Conservation (phyloP, 1,140 invertebrate genomes). For the Campoletis sonorensis region DNA sequence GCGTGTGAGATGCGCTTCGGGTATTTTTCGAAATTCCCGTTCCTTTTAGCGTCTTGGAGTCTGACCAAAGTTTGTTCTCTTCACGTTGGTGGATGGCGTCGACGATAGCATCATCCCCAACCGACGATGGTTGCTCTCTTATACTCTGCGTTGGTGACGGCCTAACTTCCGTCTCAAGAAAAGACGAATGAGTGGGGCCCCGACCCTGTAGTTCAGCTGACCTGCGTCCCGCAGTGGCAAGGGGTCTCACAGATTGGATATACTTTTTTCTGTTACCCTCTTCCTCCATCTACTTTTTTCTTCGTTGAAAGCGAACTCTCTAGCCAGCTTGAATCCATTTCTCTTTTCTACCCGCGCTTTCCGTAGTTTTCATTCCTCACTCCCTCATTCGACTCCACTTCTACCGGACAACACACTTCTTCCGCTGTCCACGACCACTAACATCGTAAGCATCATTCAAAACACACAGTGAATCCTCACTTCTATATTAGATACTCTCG, state of each 20-base stretch:
- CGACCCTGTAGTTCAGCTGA: neutral
- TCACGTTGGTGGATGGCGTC: conserved; percentile 34
- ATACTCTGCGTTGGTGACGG: conserved; percentile 40
- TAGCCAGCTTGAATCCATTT: conserved; percentile 42
- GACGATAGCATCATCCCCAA: conserved; percentile 15
- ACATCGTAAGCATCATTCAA: conserved; percentile 1
- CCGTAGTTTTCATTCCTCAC: conserved; percentile 6
- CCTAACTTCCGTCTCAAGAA: conserved; percentile 68
- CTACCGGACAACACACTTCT: conserved; percentile 20
- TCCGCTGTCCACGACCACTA: neutral
- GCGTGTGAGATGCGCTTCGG: conserved; percentile 5
- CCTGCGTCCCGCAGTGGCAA: conserved; percentile 52
- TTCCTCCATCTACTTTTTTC: conserved; percentile 27
- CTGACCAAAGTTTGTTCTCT: conserved; percentile 65
- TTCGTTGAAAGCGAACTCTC: conserved; percentile 23
- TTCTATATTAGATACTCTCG: conserved; percentile 18
- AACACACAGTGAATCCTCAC: conserved; percentile 15
- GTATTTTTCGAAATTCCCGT: conserved; percentile 67
- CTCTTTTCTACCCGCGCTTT: conserved; percentile 17
- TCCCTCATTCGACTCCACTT: conserved; percentile 32
- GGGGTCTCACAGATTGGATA: conserved; percentile 36
- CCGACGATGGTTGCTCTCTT: conserved; percentile 15
- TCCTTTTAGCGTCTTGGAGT: conserved; percentile 70
- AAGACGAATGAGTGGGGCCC: conserved; percentile 65
- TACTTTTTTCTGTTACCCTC: conserved; percentile 40